A percentile compares a stretch with the other conserved stretches of the same genome.
Evolutionary conservation across 2,113 vertebrate genomes (phyloP).

Genomic region (Thinocorus orbignyianus): DNA sequence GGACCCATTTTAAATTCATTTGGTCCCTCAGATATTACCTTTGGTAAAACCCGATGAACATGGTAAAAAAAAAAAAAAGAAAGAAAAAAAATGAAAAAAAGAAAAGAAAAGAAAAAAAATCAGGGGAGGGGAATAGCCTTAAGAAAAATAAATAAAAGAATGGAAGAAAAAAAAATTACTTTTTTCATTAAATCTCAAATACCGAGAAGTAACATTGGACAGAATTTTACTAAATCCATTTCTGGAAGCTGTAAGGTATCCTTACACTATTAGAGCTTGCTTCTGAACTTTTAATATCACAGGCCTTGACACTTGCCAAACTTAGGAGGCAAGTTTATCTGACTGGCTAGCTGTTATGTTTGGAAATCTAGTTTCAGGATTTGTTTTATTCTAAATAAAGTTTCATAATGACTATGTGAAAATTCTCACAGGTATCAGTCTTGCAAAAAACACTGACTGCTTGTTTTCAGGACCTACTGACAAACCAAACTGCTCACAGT

Average conservation of each 20-base stretch:
- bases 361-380: not conserved
- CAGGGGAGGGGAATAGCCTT: not conserved
- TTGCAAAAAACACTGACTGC: not conserved
- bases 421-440: not conserved
- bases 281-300: not conserved
- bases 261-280: not conserved
- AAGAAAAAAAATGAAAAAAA: not conserved
- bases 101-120: not conserved
- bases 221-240: not conserved
- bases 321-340: not conserved
- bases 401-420: not conserved
- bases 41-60: not conserved
- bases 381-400: not conserved
- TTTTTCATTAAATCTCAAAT: not conserved
- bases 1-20: not conserved
- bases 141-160: not conserved
- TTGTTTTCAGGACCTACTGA: not conserved
- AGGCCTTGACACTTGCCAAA: not conserved
- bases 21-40: not conserved
- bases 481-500: not conserved
- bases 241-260: not conserved
- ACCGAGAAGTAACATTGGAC: not conserved
- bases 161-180: not conserved
- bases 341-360: not conserved
- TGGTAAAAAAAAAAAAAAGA: not conserved